Percentiles rank a stretch among this genome's conserved stretches.
Evolutionary conservation across 2,888 invertebrate genomes (phyloP).

Genomic region (Bembecia ichneumoniformis): DNA sequence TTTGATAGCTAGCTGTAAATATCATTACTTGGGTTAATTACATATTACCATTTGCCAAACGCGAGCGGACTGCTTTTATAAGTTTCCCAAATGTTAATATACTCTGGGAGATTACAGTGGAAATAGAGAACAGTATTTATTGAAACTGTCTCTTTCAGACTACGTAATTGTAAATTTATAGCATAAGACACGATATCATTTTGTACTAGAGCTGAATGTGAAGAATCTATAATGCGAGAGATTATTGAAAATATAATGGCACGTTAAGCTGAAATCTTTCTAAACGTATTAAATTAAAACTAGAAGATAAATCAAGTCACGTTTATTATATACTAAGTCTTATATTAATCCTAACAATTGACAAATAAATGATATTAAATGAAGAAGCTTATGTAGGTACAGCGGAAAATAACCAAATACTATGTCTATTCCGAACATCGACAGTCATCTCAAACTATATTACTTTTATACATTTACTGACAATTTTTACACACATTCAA

Average conservation of each 20-base stretch:
- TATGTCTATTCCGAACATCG: constrained; percentile 41
- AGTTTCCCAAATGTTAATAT: constrained; percentile 5
- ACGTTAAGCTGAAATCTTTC: not conserved
- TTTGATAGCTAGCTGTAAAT: too few relatives aligned
- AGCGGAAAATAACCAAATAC: constrained; percentile 44
- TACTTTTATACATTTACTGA: constrained; percentile 46
- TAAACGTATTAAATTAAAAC: not conserved
- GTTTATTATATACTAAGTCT: constrained; percentile 6
- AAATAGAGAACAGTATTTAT: constrained; percentile 9
- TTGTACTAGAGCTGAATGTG: constrained; percentile 48
- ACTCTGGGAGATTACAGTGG: constrained; percentile 6
- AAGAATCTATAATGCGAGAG: not conserved
- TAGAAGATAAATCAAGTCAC: not conserved
- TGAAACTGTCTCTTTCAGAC: not conserved
- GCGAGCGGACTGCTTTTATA: not conserved
- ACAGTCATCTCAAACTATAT: constrained; percentile 54
- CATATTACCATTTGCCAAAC: too few relatives aligned
- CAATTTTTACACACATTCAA: constrained; percentile 44
- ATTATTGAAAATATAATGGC: not conserved
- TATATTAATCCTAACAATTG: constrained; percentile 41
- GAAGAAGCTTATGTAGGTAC: constrained; percentile 49
- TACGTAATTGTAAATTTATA: constrained; percentile 14
- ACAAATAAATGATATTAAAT: constrained; percentile 33
- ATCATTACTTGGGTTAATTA: too few relatives aligned
- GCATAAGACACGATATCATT: constrained; percentile 46